phyloP scores from a whole-genome alignment of 1,140 invertebrate species.

The Maniola jurtina region DNA sequence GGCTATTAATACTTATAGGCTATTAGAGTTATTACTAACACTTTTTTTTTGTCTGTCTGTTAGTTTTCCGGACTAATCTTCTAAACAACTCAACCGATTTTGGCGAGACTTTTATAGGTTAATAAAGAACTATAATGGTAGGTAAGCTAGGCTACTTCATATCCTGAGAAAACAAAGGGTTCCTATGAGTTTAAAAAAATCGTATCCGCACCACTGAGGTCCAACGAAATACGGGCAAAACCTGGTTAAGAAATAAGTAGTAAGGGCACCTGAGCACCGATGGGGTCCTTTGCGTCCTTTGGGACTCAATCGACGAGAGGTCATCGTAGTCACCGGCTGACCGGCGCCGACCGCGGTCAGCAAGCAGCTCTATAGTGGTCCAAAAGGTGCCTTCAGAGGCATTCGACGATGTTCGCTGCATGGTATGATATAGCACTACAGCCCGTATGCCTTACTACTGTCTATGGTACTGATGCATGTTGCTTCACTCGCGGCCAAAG shows the following conservation, averaged over 20 bases:
- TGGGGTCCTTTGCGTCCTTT: conserved; percentile 39
- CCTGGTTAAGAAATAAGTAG: background rate
- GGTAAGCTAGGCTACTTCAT: no score
- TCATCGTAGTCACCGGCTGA: conserved; percentile 61
- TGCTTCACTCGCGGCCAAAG: conserved; percentile 52
- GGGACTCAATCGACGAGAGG: conserved; percentile 31
- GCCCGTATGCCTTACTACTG: background rate
- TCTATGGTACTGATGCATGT: conserved; percentile 46
- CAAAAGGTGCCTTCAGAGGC: conserved; percentile 72
- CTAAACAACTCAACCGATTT: no score
- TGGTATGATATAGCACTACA: conserved; percentile 25
- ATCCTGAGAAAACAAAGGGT: no score
- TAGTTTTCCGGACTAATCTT: no score
- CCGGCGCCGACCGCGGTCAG: conserved; percentile 60
- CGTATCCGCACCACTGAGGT: background rate
- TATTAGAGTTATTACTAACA: no score
- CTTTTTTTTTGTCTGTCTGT: no score
- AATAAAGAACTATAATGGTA: no score
- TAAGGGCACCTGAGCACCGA: conserved; percentile 57
- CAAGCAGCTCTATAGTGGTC: conserved; percentile 75
- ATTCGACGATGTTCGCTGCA: conserved; percentile 66
- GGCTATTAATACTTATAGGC: no score
- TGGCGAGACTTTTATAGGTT: no score
- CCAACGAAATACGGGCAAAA: background rate
- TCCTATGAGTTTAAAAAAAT: no score